Evolutionary conservation across 2,113 vertebrate genomes (phyloP), one percentile per base, ranked within the genome.

Genomic region (Apodemus sylvaticus): DNA sequence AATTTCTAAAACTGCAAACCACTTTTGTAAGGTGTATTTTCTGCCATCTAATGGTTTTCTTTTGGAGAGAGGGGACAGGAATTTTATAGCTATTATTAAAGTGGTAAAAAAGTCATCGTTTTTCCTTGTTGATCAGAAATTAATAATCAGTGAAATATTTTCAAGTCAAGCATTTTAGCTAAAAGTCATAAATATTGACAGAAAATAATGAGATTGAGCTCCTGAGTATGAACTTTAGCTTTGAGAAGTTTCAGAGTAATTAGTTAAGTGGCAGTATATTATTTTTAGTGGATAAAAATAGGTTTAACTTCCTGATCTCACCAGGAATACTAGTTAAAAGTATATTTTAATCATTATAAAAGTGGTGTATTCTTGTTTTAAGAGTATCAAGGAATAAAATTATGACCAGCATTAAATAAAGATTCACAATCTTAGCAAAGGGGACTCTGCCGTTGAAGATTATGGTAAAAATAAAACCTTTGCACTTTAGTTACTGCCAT

Each of bases 401-500:
- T 88, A 53, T 88, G 29, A 70, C 86, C 39, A 86, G 26, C 78
- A 87, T 77, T 53, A 87, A 96, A 68, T 58, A 73, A 51, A 64
- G 70, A 45, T 60, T 89, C 60, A 11, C 42, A 39, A 31, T 29
- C 29, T 73, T 89, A 74, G 31, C 24, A 70, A 53, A 70, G n/a
- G n/a, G 5, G n/a, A 62, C 17, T 81, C 22, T 89, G 42, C 74
- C 71, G 71, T 64, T 76, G 42, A 89, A 6, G 88, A 81, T 79
- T 89, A 31, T 86, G 48, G 78, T 73, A 51, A 89, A 90, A 95
- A 91, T 85, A 89, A 95, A 89, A 89, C 89, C 71, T 92, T 79
- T 89, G 36, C 60, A 79, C 53, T 70, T 48, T 62, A 29, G 20
- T 36, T 81, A 39, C 0, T 12, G 10, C 31, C 31, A 22, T 48